Evolutionary conservation across 2,797 vertebrate species (phyloP).

Genomic region (Vireo griseus): DNA sequence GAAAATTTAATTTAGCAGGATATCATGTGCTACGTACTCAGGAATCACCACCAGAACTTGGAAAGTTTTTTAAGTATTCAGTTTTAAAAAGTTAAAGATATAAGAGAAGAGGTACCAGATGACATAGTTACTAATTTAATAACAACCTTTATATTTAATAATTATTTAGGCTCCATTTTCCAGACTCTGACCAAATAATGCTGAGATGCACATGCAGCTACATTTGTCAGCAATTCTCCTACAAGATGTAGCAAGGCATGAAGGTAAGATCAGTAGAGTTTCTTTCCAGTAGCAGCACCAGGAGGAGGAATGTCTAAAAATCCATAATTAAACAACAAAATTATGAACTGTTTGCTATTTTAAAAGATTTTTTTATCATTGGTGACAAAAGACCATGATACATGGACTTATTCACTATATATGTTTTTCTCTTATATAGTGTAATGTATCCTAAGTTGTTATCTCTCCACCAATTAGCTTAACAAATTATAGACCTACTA

Average conservation of each 20-base stretch:
- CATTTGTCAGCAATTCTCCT: not conserved
- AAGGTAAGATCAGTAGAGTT: not conserved
- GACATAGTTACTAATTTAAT: not conserved
- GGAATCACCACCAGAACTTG: not conserved
- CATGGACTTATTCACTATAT: not conserved
- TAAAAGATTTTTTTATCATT: not conserved
- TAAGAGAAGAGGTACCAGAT: not conserved
- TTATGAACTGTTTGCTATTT: not conserved
- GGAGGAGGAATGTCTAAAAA: not conserved
- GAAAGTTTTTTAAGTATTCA: not conserved
- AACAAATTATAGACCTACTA: not conserved
- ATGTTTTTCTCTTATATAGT: not conserved
- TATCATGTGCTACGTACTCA: not conserved
- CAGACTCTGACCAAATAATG: not conserved
- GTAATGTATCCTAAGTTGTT: not conserved
- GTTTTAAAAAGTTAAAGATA: not conserved
- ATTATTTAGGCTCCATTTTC: not conserved
- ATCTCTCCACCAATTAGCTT: not conserved
- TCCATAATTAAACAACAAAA: not conserved
- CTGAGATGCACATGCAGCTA: not conserved
- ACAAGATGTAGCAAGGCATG: not conserved
- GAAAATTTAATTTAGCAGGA: not conserved
- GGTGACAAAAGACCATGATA: not conserved
- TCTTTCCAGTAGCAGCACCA: not conserved
- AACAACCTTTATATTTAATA: not conserved